phyloP scores from a whole-genome alignment of 2,888 invertebrate genomes.

The Cactoblastis cactorum region DNA sequence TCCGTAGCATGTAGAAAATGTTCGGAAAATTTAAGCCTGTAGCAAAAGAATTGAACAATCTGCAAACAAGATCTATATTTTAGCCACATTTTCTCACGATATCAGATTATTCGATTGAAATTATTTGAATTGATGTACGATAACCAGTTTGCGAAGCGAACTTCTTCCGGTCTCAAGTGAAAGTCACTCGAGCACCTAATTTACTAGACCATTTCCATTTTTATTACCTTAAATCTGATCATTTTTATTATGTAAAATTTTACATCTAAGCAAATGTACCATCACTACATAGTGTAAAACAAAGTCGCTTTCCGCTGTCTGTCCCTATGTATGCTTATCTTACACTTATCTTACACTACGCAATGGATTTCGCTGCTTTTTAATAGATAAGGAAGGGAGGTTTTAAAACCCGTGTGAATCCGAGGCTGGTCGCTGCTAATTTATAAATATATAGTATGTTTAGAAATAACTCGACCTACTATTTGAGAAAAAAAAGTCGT shows the following conservation, averaged over 20 bases:
- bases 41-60: background rate
- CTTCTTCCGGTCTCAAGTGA: constrained; percentile 12
- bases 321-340: too few relatives aligned
- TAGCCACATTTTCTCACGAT: background rate
- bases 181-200: constrained; percentile 18
- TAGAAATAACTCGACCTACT: too few relatives aligned
- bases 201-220: constrained; percentile 15
- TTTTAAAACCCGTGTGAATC: too few relatives aligned
- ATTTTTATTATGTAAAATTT: background rate
- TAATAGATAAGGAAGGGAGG: too few relatives aligned
- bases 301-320: too few relatives aligned
- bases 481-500: too few relatives aligned
- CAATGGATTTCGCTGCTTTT: too few relatives aligned
- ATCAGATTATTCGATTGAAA: background rate
- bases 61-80: background rate
- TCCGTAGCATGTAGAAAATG: too few relatives aligned
- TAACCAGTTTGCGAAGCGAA: constrained; percentile 4
- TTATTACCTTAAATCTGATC: background rate
- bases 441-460: too few relatives aligned
- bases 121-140: background rate
- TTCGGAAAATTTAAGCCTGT: background rate
- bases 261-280: background rate
- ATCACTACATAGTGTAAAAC: too few relatives aligned
- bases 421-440: too few relatives aligned
- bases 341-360: too few relatives aligned